Percentiles rank a stretch among this genome's conserved stretches.
phyloP scores from a whole-genome alignment of 1,140 invertebrate genomes.

The Heliothis subflexa region DNA sequence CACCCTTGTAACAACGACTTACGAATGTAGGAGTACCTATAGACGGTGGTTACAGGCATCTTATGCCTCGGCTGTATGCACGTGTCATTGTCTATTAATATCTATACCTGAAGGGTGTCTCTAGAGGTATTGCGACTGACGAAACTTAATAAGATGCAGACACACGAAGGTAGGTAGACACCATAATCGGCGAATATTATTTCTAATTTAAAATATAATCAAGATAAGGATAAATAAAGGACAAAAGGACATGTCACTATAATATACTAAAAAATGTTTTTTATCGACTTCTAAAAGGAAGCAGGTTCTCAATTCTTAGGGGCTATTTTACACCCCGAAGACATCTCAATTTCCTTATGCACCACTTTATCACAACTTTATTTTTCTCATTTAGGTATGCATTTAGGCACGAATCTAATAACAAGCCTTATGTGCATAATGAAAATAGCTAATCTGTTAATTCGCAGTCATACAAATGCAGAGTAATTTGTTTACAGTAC shows the following conservation, averaged over 20 bases:
- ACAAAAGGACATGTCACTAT: too few species aligned
- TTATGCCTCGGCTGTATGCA: slow-evolving; percentile 13
- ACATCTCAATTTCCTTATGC: too few species aligned
- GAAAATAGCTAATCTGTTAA: neutral
- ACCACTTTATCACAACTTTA: too few species aligned
- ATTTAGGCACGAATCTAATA: too few species aligned
- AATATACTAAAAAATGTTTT: too few species aligned
- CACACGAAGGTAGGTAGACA: neutral
- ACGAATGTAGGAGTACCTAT: neutral
- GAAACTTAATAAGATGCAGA: neutral
- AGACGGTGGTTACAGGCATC: slow-evolving; percentile 13
- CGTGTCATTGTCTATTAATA: slow-evolving; percentile 20
- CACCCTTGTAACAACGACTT: slow-evolving; percentile 3
- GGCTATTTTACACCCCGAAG: too few species aligned
- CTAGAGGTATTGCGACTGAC: neutral
- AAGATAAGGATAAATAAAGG: too few species aligned
- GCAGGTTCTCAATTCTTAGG: too few species aligned
- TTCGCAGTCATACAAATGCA: slow-evolving; percentile 16
- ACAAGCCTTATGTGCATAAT: neutral
- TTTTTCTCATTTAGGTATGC: too few species aligned
- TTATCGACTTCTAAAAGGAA: too few species aligned
- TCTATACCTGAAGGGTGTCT: neutral
- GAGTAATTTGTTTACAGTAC: slow-evolving; percentile 24
- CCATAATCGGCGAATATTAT: neutral
- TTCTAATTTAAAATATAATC: too few species aligned